Base-by-base conservation (phyloP, 2,797 vertebrate genomes). In the Petrocephalus schoutedeni region DNA sequence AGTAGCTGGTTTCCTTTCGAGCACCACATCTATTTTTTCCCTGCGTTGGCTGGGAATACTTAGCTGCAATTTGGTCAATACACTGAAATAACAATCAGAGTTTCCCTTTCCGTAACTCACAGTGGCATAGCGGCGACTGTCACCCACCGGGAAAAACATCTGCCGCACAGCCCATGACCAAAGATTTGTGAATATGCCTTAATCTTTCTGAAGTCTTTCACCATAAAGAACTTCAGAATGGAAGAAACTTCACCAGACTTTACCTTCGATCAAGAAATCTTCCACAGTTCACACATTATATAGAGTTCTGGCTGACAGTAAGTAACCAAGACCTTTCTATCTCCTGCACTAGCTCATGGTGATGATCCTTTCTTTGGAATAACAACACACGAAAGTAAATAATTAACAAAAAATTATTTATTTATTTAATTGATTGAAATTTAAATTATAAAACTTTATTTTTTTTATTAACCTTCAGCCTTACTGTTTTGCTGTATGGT, bases 391-490 rank as follows among this genome's bases (percentile, higher is more conserved):
- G 74, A 19, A 80, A 80, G 41, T 49, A 80, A 80, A 80, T 45
- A 80, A 80, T 41, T 80, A n/a, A 19, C 36, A 80, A n/a, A 41
- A 80, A 80, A 45, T 49, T 77, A 77, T 77, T 59, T n/a, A 61
- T 57, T 56, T 23, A 85, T 85, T 54, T 85, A 32, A 85, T 28
- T 85, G 21, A 53, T 85, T 28, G 53, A 54, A 85, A 57, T 85
- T 85, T 21, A 45, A 61, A 58, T 58, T 45, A 58, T 23, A 61
- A 58, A 59, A 80, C 74, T 49, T 80, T 49, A 14, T 80, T 77
- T 80, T 77, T 77, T 84, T 23, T 74, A 85, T 88, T 74, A 53
- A 53, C 16, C 45, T 41, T n/a, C 74, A 49, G 74, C 54, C 58
- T n/a, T 23, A 57, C 41, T 71, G 58, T 85, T 53, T 80, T 23